phyloP scores from a whole-genome alignment of 2,797 vertebrate genomes.

The Eulemur rubriventer region DNA sequence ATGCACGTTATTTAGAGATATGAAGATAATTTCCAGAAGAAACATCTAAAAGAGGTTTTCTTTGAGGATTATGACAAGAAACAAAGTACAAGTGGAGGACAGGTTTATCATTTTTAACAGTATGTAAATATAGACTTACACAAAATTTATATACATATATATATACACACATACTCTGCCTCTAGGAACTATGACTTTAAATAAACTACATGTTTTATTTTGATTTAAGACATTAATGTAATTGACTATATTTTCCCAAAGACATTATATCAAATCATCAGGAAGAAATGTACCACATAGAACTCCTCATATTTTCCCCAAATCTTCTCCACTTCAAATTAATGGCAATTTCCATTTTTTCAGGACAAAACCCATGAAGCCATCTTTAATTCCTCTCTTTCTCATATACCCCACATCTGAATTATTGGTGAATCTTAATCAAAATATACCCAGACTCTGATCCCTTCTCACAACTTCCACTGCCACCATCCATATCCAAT shows the following conservation, averaged over 20 bases:
- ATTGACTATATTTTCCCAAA: background rate
- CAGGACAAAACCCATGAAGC: background rate
- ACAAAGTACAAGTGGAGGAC: background rate
- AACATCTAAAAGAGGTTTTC: background rate
- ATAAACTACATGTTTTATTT: constrained; percentile 2
- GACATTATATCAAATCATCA: background rate
- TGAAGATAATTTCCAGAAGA: background rate
- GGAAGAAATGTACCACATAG: background rate
- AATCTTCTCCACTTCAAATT: background rate
- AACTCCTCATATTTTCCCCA: background rate
- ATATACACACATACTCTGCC: background rate
- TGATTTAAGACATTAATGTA: background rate
- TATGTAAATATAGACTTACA: background rate
- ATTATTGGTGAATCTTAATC: background rate
- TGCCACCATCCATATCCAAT: background rate
- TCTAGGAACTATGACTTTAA: background rate
- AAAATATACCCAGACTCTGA: background rate
- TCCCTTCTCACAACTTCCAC: background rate
- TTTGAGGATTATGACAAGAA: background rate
- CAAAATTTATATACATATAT: background rate
- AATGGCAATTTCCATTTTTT: background rate
- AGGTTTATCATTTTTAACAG: background rate
- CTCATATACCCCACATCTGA: background rate
- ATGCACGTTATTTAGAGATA: background rate
- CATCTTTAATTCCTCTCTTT: constrained; percentile 11